Percentiles rank a stretch among this genome's conserved stretches.
These are phyloP conservation scores for Glaucopsyche alexis DNA, from an alignment of 2,888 invertebrate species.

Conservation along the genomic window DNA sequence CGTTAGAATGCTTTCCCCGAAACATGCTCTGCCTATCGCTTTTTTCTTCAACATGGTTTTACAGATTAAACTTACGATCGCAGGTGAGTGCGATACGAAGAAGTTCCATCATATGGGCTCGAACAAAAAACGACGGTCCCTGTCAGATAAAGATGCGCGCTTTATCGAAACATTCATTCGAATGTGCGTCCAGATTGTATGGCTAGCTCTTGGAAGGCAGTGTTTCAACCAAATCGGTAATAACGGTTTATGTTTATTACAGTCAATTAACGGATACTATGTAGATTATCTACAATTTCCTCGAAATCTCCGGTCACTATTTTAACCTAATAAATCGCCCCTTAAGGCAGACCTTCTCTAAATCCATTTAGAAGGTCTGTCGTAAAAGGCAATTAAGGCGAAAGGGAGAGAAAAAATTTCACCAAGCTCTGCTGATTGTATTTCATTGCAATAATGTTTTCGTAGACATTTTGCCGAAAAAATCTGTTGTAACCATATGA, in stretches of 20 bases:
- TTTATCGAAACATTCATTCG: conserved; percentile 80
- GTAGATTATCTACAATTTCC: neutral
- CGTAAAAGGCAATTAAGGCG: conserved; percentile 13
- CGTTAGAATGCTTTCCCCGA: neutral
- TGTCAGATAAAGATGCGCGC: conserved; percentile 82
- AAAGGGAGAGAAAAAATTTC: neutral
- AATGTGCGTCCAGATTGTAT: conserved; percentile 81
- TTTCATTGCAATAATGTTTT: conserved; percentile 6
- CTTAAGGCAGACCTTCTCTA: neutral
- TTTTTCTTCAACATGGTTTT: neutral
- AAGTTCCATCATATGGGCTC: conserved; percentile 82
- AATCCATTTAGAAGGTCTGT: conserved; percentile 9
- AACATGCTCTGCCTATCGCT: neutral
- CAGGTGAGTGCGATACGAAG: conserved; percentile 71
- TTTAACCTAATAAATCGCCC: conserved; percentile 4
- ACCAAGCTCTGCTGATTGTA: conserved; percentile 13
- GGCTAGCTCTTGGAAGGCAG: conserved; percentile 82
- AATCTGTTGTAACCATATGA: no score
- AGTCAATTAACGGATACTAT: no score
- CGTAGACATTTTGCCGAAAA: neutral
- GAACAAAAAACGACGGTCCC: conserved; percentile 76
- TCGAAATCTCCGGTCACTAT: neutral
- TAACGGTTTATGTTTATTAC: neutral
- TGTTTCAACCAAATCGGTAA: conserved; percentile 81
- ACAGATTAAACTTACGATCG: conserved; percentile 29